A percentile compares a stretch with the other conserved stretches of the same genome.
phyloP scores from a whole-genome alignment of 2,888 invertebrate species.

The Notodonta dromedarius region DNA sequence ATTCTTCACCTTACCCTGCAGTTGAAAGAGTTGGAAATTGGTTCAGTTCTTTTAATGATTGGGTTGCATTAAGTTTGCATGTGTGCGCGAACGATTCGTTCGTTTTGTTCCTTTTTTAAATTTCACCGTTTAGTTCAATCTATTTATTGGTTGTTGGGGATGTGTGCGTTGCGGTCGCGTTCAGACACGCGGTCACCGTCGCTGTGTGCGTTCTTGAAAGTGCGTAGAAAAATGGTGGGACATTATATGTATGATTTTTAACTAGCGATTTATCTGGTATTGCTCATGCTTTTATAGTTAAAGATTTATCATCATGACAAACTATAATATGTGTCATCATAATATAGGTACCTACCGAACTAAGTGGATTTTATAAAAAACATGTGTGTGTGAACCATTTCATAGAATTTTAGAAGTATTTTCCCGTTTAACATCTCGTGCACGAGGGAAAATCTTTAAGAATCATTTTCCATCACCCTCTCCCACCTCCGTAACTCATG shows the following conservation, averaged over 20 bases:
- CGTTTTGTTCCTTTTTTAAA: conserved; percentile 84
- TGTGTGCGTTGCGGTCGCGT: conserved; percentile 72
- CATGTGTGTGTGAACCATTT: too few species aligned
- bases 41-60: conserved; percentile 63
- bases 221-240: conserved; percentile 79
- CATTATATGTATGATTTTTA: conserved; percentile 67
- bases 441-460: too few species aligned
- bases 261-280: conserved; percentile 42
- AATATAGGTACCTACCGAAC: too few species aligned
- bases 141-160: conserved; percentile 77
- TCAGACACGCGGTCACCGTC: conserved; percentile 42
- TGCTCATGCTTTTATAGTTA: conserved; percentile 19
- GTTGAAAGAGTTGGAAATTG: conserved; percentile 40
- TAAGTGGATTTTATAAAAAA: too few species aligned
- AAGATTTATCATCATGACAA: not conserved
- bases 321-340: too few species aligned
- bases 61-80: conserved; percentile 67
- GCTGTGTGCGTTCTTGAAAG: conserved; percentile 67
- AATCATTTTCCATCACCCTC: too few species aligned
- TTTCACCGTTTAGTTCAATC: conserved; percentile 85
- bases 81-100: conserved; percentile 78
- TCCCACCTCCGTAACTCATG: too few species aligned
- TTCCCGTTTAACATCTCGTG: too few species aligned
- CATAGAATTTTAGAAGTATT: too few species aligned
- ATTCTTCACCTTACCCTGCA: conserved; percentile 46